Conservation (phyloP, 2,888 invertebrate genomes). For the Brachyptera risi region DNA sequence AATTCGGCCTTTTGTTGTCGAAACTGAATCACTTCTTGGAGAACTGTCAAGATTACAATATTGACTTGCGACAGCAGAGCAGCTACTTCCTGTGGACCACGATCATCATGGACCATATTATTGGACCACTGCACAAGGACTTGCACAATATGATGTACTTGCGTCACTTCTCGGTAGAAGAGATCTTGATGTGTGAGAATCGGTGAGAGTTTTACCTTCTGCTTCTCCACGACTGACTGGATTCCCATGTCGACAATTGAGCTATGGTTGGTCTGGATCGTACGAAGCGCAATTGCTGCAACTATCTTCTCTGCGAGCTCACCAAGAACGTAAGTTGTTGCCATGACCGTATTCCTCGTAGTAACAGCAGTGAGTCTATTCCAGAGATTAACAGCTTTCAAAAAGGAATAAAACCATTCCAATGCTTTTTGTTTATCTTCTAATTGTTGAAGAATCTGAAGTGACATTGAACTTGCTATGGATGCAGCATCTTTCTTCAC, state of each 20-base stretch:
- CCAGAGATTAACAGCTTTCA: slow-evolving; percentile 66
- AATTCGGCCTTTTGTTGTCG: slow-evolving; percentile 55
- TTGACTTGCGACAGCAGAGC: slow-evolving; percentile 53
- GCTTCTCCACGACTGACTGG: slow-evolving; percentile 49
- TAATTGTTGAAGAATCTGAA: slow-evolving; percentile 81
- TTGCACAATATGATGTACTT: slow-evolving; percentile 61
- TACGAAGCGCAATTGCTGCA: slow-evolving; percentile 66
- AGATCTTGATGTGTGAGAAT: slow-evolving; percentile 66
- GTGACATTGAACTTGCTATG: slow-evolving; percentile 68
- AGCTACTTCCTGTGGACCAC: slow-evolving; percentile 54
- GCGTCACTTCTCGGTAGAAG: slow-evolving; percentile 68
- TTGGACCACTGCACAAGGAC: slow-evolving; percentile 58
- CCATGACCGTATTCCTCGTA: slow-evolving; percentile 48
- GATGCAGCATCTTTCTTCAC: slow-evolving; percentile 35
- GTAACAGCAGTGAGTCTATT: slow-evolving; percentile 43
- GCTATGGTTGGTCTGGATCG: slow-evolving; percentile 49
- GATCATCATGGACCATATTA: slow-evolving; percentile 56
- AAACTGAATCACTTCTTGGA: slow-evolving; percentile 61
- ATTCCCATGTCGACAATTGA: slow-evolving; percentile 54
- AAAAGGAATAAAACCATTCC: slow-evolving; percentile 69
- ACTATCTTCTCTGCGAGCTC: slow-evolving; percentile 78
- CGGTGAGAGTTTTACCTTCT: slow-evolving; percentile 46
- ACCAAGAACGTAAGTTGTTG: slow-evolving; percentile 57
- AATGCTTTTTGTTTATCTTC: slow-evolving; percentile 83
- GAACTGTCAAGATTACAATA: slow-evolving; percentile 54